Conservation (phyloP, 2,797 vertebrate genomes). For the Esox masquinongy region DNA sequence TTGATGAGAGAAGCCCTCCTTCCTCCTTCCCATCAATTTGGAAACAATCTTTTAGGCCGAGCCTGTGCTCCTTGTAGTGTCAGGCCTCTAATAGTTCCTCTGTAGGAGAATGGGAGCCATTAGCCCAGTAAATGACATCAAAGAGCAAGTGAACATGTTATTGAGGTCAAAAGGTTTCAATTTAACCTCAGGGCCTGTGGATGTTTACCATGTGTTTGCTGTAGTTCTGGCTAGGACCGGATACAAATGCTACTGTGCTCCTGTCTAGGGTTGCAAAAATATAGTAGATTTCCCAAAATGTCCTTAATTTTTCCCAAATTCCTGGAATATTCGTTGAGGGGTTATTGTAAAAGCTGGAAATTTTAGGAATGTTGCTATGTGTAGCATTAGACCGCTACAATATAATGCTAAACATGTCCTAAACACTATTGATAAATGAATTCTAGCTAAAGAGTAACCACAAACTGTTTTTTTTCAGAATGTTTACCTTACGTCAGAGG, state of each 20-base stretch:
- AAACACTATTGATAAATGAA: not conserved
- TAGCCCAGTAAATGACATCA: conserved; percentile 68
- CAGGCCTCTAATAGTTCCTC: conserved; percentile 66
- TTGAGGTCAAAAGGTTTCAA: conserved; percentile 57
- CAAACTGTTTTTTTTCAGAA: not conserved
- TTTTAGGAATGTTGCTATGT: not conserved
- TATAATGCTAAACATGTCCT: no score
- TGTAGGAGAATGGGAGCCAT: conserved; percentile 60
- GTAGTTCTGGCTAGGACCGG: conserved; percentile 34
- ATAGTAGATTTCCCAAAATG: not conserved
- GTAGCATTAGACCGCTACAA: not conserved
- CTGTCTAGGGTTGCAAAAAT: not conserved
- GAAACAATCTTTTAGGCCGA: conserved; percentile 32
- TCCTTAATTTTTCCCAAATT: not conserved
- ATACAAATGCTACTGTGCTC: not conserved
- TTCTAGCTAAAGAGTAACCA: not conserved
- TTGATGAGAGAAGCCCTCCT: not conserved
- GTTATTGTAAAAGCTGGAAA: not conserved
- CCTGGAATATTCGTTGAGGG: not conserved
- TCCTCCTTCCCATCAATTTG: not conserved
- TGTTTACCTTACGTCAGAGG: not conserved
- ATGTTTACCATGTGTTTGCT: conserved; percentile 49
- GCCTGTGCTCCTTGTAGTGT: conserved; percentile 59
- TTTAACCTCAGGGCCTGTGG: conserved; percentile 57
- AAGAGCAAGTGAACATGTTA: conserved; percentile 61